phyloP scores from a whole-genome alignment of 1,140 invertebrate species.

The Bombus waltoni region DNA sequence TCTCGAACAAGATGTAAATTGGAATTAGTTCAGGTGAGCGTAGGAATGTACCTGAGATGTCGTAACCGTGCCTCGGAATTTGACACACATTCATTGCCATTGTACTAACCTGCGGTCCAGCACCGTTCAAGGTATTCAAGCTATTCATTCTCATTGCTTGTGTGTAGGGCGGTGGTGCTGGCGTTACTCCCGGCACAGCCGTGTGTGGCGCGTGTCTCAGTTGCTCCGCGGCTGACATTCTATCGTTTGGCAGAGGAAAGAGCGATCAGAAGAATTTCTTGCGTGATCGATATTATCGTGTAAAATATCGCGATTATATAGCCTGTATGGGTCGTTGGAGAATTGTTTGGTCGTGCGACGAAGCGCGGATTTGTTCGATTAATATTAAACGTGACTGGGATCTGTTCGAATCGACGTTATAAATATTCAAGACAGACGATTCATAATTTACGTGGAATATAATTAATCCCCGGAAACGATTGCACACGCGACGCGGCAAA shows the following conservation, averaged over 20 bases:
- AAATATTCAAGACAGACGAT: slow-evolving; percentile 45
- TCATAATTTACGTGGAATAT: slow-evolving; percentile 40
- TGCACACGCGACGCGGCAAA: background rate
- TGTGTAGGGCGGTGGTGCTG: slow-evolving; percentile 89
- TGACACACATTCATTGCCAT: slow-evolving; percentile 61
- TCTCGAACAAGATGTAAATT: background rate
- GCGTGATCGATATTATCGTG: background rate
- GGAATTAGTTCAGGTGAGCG: slow-evolving; percentile 45
- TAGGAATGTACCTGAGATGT: slow-evolving; percentile 35
- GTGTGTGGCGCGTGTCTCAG: slow-evolving; percentile 85
- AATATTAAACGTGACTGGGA: slow-evolving; percentile 20
- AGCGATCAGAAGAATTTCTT: slow-evolving; percentile 15
- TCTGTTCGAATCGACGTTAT: slow-evolving; percentile 3
- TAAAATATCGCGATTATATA: background rate
- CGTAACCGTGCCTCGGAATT: slow-evolving; percentile 63
- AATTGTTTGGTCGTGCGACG: background rate
- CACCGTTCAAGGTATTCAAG: slow-evolving; percentile 82
- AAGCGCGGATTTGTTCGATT: slow-evolving; percentile 6
- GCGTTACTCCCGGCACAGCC: slow-evolving; percentile 89
- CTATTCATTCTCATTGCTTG: slow-evolving; percentile 82
- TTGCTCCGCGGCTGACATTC: slow-evolving; percentile 83
- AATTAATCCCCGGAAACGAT: slow-evolving; percentile 45
- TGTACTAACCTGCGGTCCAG: slow-evolving; percentile 82
- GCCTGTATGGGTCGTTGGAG: too few species aligned
- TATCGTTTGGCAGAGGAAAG: slow-evolving; percentile 62